A percentile compares a stretch with the other conserved stretches of the same genome.
These are phyloP conservation scores for Dexiosoma caninum DNA, from an alignment of 2,888 invertebrate species.

Conservation along the genomic window DNA sequence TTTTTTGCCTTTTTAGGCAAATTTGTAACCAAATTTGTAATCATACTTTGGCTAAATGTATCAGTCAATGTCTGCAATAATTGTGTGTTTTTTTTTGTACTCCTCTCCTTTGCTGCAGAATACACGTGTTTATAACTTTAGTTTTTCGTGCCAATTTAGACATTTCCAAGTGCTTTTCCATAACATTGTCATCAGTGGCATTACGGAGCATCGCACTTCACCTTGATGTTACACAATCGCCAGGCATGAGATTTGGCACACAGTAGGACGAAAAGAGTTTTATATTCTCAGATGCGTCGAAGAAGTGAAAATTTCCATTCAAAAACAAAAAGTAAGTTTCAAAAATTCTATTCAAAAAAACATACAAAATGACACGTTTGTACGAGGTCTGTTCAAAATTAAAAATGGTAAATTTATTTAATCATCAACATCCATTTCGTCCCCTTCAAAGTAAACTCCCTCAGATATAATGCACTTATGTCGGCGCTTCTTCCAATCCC, in stretches of 20 bases:
- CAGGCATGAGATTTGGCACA: background rate
- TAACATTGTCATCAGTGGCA: slow-evolving; percentile 12
- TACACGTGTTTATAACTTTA: slow-evolving; percentile 4
- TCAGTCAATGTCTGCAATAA: slow-evolving; percentile 19
- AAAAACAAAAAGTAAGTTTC: too few species aligned
- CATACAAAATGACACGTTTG: too few species aligned
- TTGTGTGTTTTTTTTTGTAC: background rate
- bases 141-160: slow-evolving; percentile 42
- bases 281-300: background rate
- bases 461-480: too few species aligned
- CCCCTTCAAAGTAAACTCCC: too few species aligned
- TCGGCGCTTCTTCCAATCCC: too few species aligned
- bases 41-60: slow-evolving; percentile 26
- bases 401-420: too few species aligned
- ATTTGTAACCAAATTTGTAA: background rate
- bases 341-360: too few species aligned
- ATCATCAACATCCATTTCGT: too few species aligned
- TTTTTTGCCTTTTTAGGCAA: background rate
- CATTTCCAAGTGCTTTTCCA: slow-evolving; percentile 28
- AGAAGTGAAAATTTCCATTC: too few species aligned
- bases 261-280: background rate
- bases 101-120: background rate
- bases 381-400: too few species aligned
- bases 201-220: slow-evolving; percentile 27
- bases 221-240: slow-evolving; percentile 37